These are phyloP conservation scores for Cebus imitator DNA, from an alignment of 2,113 vertebrate species.

Conservation along the genomic window DNA sequence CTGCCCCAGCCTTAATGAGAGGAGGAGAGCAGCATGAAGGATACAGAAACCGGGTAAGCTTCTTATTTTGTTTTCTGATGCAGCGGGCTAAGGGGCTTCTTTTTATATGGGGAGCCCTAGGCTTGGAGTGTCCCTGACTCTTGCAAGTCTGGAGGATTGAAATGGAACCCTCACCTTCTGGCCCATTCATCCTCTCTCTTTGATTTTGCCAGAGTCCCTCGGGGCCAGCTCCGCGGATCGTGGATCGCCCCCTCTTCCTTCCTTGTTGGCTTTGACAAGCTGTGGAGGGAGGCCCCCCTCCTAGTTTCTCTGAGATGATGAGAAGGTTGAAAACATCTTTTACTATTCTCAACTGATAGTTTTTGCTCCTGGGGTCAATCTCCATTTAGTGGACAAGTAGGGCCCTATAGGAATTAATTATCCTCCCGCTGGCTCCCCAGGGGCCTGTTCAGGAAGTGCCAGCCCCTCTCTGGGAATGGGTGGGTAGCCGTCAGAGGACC, in stretches of 20 bases:
- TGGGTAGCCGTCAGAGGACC: not conserved
- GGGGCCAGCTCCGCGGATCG: not conserved
- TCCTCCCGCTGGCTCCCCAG: not conserved
- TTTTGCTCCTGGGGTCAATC: not conserved
- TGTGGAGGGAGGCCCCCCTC: not conserved
- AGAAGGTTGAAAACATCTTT: not conserved
- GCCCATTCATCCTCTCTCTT: not conserved
- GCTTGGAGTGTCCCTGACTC: not conserved
- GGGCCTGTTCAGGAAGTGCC: not conserved
- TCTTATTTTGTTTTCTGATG: not conserved
- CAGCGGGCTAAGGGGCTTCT: not conserved
- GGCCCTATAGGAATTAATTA: not conserved
- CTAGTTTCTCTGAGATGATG: not conserved
- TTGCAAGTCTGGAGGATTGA: not conserved
- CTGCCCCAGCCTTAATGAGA: not conserved
- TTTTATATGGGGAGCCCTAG: not conserved
- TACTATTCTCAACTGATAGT: not conserved
- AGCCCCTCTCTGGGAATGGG: not conserved
- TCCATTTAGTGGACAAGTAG: not conserved
- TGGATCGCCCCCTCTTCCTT: not conserved
- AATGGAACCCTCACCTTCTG: not conserved
- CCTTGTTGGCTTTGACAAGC: not conserved
- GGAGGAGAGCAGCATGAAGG: not conserved
- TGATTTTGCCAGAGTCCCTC: not conserved
- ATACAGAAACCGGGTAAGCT: not conserved